Base-by-base conservation (phyloP, 2,113 vertebrate species). In the Heloderma charlesbogerti region DNA sequence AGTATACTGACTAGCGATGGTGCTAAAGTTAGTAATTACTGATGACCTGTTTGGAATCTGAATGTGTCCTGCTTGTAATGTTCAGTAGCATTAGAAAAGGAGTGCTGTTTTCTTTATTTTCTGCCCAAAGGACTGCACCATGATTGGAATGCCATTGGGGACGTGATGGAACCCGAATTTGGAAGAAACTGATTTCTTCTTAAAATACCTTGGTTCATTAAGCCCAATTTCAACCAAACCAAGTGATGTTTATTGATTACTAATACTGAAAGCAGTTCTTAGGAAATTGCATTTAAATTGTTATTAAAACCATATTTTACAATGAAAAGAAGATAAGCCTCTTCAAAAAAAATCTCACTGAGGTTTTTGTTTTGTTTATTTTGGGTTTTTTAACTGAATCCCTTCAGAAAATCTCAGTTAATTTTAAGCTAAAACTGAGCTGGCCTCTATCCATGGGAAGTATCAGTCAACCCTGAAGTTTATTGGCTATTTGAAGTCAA, bases 381-480 rank as follows among this genome's bases (percentile, higher is more conserved):
- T 74, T 88, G 48, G 57, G 31, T 66, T 88, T 88, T 78, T 63
- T 22, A 74, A 5, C 16, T 3, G 48, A 72, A 5, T 83, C 37
- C 3, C 66, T 57, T 29, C 89, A 34, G 31, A 92, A 91, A 89
- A 57, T 8, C 10, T 87, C 66, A 83, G 85, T 40, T 7, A 91
- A 80, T 92, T 75, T 67, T 84, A 89, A 77, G 29, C 2, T n/a
- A 88, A 85, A 71, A 0, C 1, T 91, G 43, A 85, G 37, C 69
- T 91, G 6, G 6, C 20, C 83, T 27, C 2, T 91, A 71, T 90
- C 43, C 74, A 91, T 48, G n/a, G 48, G n/a, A 92, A 54, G 22
- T 67, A 1, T 45, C 6, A 9, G 79, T 89, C 43, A 83, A 0
- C 77, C 74, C 51, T 91, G 69, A 91, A 90, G 67, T 94, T 94